phyloP scores from a whole-genome alignment of 2,113 vertebrate genomes.

The Cyrtonyx montezumae region DNA sequence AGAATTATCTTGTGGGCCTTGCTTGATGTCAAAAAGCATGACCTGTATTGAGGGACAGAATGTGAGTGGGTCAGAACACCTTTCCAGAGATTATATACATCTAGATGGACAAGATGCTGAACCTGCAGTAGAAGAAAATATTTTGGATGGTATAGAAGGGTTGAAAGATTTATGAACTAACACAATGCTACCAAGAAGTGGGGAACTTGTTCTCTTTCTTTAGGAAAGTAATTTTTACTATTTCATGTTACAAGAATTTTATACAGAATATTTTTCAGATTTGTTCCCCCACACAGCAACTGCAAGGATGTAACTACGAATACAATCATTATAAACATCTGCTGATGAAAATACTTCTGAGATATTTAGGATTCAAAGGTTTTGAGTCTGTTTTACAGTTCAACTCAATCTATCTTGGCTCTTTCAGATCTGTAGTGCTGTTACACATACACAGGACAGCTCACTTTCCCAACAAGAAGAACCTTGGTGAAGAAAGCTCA shows the following conservation, averaged over 20 bases:
- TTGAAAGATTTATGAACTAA: background rate
- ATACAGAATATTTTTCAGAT: background rate
- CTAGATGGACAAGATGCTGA: background rate
- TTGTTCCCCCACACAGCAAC: background rate
- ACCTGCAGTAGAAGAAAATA: background rate
- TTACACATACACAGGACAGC: background rate
- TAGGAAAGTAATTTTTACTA: background rate
- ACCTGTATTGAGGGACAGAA: background rate
- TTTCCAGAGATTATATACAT: background rate
- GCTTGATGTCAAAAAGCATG: background rate
- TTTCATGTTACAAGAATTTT: background rate
- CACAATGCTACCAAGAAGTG: background rate
- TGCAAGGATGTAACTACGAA: background rate
- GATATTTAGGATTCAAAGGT: background rate
- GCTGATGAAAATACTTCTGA: background rate
- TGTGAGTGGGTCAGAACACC: background rate
- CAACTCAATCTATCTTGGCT: background rate
- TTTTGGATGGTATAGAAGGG: background rate
- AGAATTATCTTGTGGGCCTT: background rate
- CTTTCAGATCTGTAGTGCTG: background rate
- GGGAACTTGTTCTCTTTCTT: background rate
- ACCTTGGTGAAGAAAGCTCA: background rate
- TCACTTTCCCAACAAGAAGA: background rate
- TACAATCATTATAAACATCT: background rate
- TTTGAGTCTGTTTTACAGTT: background rate